phyloP scores from a whole-genome alignment of 2,113 vertebrate genomes.

The Ophiodon elongatus region DNA sequence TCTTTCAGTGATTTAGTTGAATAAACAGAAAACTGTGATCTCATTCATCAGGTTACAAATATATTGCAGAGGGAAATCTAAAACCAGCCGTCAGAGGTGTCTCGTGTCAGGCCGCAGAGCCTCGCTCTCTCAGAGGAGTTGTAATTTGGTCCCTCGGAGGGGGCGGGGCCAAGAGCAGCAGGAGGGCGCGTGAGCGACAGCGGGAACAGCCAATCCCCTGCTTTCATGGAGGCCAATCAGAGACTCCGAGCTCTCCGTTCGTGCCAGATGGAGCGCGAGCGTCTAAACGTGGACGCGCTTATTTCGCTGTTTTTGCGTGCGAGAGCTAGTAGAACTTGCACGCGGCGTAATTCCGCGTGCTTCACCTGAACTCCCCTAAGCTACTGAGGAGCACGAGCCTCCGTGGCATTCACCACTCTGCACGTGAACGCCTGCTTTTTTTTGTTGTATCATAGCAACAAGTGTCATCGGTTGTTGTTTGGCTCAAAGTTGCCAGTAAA shows the following conservation, averaged over 20 bases:
- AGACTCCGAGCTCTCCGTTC: no score
- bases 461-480: background rate
- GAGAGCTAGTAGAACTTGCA: background rate
- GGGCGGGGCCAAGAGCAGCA: slow-evolving; percentile 44
- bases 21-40: background rate
- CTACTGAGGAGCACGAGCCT: no score
- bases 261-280: slow-evolving; percentile 61
- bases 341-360: background rate
- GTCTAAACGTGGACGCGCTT: slow-evolving; percentile 26
- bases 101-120: slow-evolving; percentile 64
- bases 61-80: slow-evolving; percentile 64
- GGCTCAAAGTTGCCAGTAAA: background rate
- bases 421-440: background rate
- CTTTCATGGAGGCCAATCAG: slow-evolving; percentile 53
- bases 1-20: background rate
- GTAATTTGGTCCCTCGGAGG: slow-evolving; percentile 68
- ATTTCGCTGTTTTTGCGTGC: background rate
- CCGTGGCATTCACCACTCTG: no score
- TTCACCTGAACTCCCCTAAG: background rate
- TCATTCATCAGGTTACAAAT: slow-evolving; percentile 40
- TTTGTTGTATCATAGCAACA: background rate
- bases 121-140: slow-evolving; percentile 74
- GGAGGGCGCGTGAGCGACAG: slow-evolving; percentile 43
- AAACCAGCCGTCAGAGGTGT: slow-evolving; percentile 68
- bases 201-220: slow-evolving; percentile 40